A percentile compares a stretch with the other conserved stretches of the same genome.
These are phyloP conservation scores for Drosophila pectinifera DNA, from an alignment of 1,140 invertebrate genomes.

Conservation along the genomic window DNA sequence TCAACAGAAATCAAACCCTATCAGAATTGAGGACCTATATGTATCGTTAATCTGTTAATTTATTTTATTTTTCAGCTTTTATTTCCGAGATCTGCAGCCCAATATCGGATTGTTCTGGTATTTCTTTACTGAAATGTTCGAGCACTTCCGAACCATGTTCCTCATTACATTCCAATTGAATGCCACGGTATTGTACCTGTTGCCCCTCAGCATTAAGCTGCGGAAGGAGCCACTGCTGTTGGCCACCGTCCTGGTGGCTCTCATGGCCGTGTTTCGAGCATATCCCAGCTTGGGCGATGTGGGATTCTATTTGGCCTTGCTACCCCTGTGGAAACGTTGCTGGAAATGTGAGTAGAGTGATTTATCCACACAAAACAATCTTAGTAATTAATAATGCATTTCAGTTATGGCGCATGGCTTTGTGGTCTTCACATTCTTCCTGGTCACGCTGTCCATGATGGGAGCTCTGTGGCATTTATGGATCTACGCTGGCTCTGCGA, in stretches of 20 bases:
- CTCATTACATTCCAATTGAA: conserved; percentile 99
- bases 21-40: too few relatives aligned
- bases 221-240: conserved; percentile 94
- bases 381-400: conserved; percentile 49
- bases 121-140: conserved; percentile 99
- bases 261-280: conserved; percentile 97
- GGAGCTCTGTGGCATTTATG: conserved; percentile 99
- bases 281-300: conserved; percentile 98
- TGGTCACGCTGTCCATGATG: conserved; percentile 94
- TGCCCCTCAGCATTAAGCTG: conserved; percentile 94
- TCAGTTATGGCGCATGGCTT: conserved; percentile 96
- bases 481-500: conserved; percentile 99
- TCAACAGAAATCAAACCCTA: too few relatives aligned
- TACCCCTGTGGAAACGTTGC: conserved; percentile 96
- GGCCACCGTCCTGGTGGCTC: conserved; percentile 92
- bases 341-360: conserved; percentile 91
- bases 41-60: too few relatives aligned
- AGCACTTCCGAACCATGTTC: conserved; percentile 98
- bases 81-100: conserved; percentile 96
- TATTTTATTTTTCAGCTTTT: conserved; percentile 87
- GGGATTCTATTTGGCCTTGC: conserved; percentile 94
- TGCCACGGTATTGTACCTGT: conserved; percentile 94
- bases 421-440: conserved; percentile 94
- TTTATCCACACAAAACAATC: neutral
- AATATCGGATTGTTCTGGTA: conserved; percentile 99